A percentile compares a stretch with the other conserved stretches of the same genome.
Conservation (phyloP, 2,797 vertebrate species). For the Eulemur albifrons region DNA sequence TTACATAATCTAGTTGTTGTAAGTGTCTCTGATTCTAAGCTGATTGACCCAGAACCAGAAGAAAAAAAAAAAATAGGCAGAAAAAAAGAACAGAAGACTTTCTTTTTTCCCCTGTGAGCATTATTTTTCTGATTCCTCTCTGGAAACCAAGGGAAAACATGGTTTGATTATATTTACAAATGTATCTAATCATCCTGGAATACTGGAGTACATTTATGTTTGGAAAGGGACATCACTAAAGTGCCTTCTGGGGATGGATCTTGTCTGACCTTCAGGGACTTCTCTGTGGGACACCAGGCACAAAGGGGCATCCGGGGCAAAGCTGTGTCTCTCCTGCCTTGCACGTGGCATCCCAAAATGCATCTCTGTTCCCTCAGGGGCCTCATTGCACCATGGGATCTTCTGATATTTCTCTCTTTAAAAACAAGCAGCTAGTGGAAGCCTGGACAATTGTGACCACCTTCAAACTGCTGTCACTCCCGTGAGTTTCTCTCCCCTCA, state of each 20-base stretch:
- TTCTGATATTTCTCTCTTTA: neutral
- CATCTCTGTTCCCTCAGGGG: neutral
- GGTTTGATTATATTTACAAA: conserved; percentile 73
- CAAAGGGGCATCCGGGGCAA: neutral
- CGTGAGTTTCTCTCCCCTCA: neutral
- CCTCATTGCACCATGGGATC: neutral
- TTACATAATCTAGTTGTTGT: neutral
- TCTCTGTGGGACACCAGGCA: neutral
- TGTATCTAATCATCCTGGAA: conserved; percentile 64
- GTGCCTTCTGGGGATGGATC: neutral
- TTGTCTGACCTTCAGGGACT: neutral
- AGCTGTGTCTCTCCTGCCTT: neutral
- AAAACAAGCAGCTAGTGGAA: neutral
- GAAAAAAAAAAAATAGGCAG: neutral
- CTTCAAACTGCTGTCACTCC: neutral
- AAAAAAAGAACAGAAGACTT: conserved; percentile 44
- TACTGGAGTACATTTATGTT: conserved; percentile 10
- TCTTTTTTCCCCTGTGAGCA: neutral
- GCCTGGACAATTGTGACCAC: neutral
- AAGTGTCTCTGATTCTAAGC: conserved; percentile 10
- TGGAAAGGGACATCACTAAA: neutral
- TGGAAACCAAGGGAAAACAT: conserved; percentile 57
- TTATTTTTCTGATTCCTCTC: conserved; percentile 51
- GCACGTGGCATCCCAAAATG: fast-evolving
- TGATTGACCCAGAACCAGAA: neutral